Conservation (phyloP, 2,113 vertebrate species). For the Tyrannus savana region DNA sequence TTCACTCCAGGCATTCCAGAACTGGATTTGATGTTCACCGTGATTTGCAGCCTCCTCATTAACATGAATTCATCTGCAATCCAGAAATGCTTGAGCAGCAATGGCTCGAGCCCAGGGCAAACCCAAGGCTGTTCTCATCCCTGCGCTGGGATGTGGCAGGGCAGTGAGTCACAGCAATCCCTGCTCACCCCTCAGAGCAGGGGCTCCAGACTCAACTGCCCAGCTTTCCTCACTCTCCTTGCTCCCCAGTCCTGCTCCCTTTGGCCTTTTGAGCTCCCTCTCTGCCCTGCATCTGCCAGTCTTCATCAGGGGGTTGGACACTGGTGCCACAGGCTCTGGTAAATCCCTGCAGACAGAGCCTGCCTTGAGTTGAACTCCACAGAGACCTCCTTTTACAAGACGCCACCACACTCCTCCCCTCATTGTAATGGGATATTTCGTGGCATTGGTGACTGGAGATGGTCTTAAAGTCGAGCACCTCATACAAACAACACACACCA, state of each 20-base stretch:
- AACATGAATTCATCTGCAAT: constrained; percentile 65
- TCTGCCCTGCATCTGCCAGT: not conserved
- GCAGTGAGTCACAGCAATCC: constrained; percentile 44
- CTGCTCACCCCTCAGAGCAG: not conserved
- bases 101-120: constrained; percentile 45
- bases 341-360: not conserved
- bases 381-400: not conserved
- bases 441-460: not conserved
- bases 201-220: not conserved
- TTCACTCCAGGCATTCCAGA: constrained; percentile 38
- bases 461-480: not conserved
- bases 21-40: constrained; percentile 45
- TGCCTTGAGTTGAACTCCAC: not conserved
- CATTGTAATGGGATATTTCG: not conserved
- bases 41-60: constrained; percentile 65
- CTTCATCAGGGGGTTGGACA: not conserved
- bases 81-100: constrained; percentile 71
- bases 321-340: not conserved
- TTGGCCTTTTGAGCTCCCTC: not conserved
- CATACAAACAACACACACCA: accelerated
- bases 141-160: not conserved
- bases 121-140: constrained; percentile 48
- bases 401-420: not conserved
- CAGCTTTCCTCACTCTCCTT: not conserved
- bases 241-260: not conserved